These are phyloP conservation scores for Phrynocephalus forsythii DNA, from an alignment of 2,797 vertebrate species.

Conservation along the genomic window DNA sequence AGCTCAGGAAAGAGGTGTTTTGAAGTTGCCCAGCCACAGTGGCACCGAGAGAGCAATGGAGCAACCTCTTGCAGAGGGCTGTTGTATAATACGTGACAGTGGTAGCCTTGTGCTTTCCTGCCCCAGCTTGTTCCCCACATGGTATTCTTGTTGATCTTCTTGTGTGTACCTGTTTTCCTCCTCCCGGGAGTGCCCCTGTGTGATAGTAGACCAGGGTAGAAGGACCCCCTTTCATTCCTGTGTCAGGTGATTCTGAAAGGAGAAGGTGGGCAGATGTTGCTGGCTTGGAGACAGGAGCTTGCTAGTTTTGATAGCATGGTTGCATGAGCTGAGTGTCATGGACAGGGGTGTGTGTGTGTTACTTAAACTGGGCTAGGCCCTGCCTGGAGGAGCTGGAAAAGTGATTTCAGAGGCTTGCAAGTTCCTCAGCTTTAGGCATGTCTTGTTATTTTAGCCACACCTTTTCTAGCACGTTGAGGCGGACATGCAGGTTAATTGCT, in stretches of 20 bases:
- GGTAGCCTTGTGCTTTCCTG: not conserved
- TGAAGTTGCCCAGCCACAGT: not conserved
- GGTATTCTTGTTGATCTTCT: not conserved
- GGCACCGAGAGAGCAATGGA: not conserved
- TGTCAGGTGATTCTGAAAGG: not conserved
- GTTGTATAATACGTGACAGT: too few species aligned
- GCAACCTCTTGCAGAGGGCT: not conserved
- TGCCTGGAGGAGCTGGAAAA: conserved; percentile 18
- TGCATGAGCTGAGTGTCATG: not conserved
- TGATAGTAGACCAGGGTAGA: too few species aligned
- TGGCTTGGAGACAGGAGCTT: not conserved
- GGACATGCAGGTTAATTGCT: not conserved
- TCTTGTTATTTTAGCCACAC: conserved; percentile 16
- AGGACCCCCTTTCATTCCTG: not conserved
- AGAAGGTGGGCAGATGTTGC: not conserved
- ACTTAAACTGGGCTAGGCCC: conserved; percentile 1
- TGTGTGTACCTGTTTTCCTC: not conserved
- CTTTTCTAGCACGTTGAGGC: conserved; percentile 21
- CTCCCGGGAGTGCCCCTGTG: not conserved
- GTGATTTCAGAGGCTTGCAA: conserved; percentile 12
- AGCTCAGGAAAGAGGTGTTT: not conserved
- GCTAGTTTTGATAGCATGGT: not conserved
- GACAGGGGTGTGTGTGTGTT: not conserved
- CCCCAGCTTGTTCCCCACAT: not conserved
- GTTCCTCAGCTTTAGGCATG: conserved; percentile 18